Evolutionary conservation across 2,888 invertebrate genomes (phyloP), one percentile per base, ranked within the genome.

Genomic region (Ferdinandea cuprea): DNA sequence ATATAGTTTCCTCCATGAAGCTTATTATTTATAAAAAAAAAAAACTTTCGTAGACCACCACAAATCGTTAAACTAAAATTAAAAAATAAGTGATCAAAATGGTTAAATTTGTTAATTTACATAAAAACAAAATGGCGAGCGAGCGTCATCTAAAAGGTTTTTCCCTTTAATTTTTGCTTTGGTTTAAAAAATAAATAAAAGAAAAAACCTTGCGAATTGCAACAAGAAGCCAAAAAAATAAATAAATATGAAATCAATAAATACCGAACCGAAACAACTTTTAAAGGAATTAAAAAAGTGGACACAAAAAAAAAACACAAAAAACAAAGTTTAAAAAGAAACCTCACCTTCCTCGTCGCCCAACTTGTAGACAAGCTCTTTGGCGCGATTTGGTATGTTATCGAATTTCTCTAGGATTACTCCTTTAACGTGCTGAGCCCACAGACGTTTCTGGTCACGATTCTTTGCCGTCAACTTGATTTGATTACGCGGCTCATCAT

Each of bases 341-440:
- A 25, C 87, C 91, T 88, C 88, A 93, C 93, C 90, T 93, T 89
- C 90, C 92, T 94, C 72, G 92, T 91, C 88, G 91, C 90, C 87
- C 92, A 90, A 74, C 92, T 93, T 93, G 92, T 93, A 96, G 54
- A 98, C 97, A 63, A 98, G 92, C 89, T 98, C 97, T 87, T 97
- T 94, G 13, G 98, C 98, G 88, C 98, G 97, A 68, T 95, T 95
- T n/a, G 98, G 98, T 88, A 99, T 98, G 85, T 96, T 96, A 83
- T 96, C 96, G 91, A 97, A 98, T 91, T 98, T 98, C 90, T 98
- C 98, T 86, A 99, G 92, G 89, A 99, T 98, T 37, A 98, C 97
- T 91, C 97, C 93, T 87, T 91, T 91, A 85, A 91, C 89, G 87
- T 91, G 89, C 86, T 91, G 91, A 85, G 91, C 90, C 91, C 91